Evolutionary conservation across 2,888 invertebrate genomes (phyloP), one percentile per base, ranked within the genome.

Genomic region (Dione vanillae): DNA sequence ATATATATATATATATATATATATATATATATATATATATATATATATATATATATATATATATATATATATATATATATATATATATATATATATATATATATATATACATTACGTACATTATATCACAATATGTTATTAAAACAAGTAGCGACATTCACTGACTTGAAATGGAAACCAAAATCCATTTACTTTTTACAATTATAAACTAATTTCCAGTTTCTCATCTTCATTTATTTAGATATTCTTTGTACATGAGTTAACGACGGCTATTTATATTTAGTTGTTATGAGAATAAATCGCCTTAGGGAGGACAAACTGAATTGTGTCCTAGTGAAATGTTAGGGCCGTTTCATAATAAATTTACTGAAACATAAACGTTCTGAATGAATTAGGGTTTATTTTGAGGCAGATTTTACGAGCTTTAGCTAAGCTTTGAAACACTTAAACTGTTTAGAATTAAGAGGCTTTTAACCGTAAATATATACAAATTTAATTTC

Each of bases 231-330:
- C 27, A 5, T 45, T 35, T 45, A 27, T 45, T 45, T 35, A 45
- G 0, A 45, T 12, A 35, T 45, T 45, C 45, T n/a, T 35, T 35
- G 45, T n/a, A 19, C 67, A 75, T 75, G 74, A 75, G 77, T 77
- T 70, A 72, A 71, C 67, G 75, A 77, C 76, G 62, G 68, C 71
- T 84, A 85, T 83, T 84, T 83, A 80, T 80, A 78, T 77, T 70
- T 76, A 67, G 77, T 78, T 81, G 82, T 85, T 87, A 86, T 86
- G 85, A 84, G 77, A 83, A 88, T 87, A 88, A 87, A 88, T 86
- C 83, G 82, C 78, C 74, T 70, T 72, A 67, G 75, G 78, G 79
- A 82, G 82, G 81, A 83, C 82, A 81, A 79, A 82, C 82, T 81
- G 82, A 82, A 82, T 82, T 80, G 83, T 80, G 76, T 80, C 77